Percentiles rank a stretch among this genome's conserved stretches.
phyloP scores from a whole-genome alignment of 92 coral and sea anemone species.

The Bergia puertoricense region DNA sequence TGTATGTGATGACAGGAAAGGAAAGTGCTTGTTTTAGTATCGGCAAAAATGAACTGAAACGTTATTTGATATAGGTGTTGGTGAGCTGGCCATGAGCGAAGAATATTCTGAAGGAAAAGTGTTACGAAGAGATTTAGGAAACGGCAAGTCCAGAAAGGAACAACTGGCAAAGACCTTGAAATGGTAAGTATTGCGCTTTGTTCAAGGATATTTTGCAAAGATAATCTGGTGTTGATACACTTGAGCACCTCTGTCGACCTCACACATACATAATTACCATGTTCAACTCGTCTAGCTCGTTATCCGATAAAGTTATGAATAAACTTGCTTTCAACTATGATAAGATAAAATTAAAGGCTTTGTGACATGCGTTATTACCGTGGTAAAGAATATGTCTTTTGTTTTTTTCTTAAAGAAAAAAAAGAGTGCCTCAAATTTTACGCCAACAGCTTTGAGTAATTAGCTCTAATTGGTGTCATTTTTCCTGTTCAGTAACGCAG shows the following conservation, averaged over 20 bases:
- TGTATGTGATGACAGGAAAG: slow-evolving; percentile 20
- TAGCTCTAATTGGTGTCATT: slow-evolving; percentile 9
- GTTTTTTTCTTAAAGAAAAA: neutral
- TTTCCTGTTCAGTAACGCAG: neutral
- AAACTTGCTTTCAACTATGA: neutral
- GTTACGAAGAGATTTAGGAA: slow-evolving; percentile 45
- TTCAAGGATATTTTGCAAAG: neutral
- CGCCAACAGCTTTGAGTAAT: slow-evolving; percentile 16
- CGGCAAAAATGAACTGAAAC: neutral
- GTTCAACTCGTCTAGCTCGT: neutral
- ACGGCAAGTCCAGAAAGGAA: slow-evolving; percentile 76
- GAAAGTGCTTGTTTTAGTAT: slow-evolving; percentile 3
- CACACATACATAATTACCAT: slow-evolving; percentile 9
- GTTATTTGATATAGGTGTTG: slow-evolving; percentile 41
- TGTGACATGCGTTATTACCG: neutral
- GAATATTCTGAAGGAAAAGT: slow-evolving; percentile 59
- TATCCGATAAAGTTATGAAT: neutral
- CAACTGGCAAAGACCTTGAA: slow-evolving; percentile 75
- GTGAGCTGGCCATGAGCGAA: slow-evolving; percentile 4
- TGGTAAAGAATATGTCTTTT: neutral
- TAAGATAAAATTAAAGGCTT: neutral
- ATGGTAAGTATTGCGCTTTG: slow-evolving; percentile 54
- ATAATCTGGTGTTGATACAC: slow-evolving; percentile 4
- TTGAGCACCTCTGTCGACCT: slow-evolving; percentile 1
- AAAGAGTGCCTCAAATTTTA: neutral